Percentiles rank a stretch among this genome's conserved stretches.
Evolutionary conservation across 2,113 vertebrate species (phyloP).

Genomic region (Coregonus clupeaformis): DNA sequence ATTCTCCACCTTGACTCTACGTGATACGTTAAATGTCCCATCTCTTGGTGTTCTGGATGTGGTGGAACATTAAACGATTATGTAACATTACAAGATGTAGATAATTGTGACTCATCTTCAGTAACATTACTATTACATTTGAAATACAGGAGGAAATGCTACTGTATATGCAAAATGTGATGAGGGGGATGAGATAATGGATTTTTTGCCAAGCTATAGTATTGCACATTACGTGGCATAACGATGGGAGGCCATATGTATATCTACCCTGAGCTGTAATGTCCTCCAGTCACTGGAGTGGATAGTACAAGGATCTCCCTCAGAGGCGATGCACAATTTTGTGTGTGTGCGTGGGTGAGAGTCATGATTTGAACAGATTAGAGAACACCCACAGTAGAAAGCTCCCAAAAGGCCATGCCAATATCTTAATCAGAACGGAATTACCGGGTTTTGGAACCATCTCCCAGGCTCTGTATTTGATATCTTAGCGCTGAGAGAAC

Average conservation of each 20-base stretch:
- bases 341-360: too few relatives aligned
- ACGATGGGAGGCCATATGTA: constrained; percentile 58
- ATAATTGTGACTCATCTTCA: too few relatives aligned
- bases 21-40: too few relatives aligned
- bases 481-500: neutral
- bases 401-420: constrained; percentile 14
- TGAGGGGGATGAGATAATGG: too few relatives aligned
- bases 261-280: constrained; percentile 60
- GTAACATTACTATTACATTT: too few relatives aligned
- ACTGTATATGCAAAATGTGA: too few relatives aligned
- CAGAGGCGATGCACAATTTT: neutral
- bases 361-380: neutral
- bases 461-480: constrained; percentile 10
- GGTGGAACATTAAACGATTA: too few relatives aligned
- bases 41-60: too few relatives aligned
- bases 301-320: constrained; percentile 14
- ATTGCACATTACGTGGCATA: constrained; percentile 45
- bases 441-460: constrained; percentile 16
- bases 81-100: too few relatives aligned
- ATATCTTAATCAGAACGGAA: constrained; percentile 43
- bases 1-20: too few relatives aligned
- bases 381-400: neutral
- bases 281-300: constrained; percentile 49
- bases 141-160: too few relatives aligned
- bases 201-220: neutral